Base-by-base conservation (phyloP, 2,888 invertebrate species). In the Campoplex capitator region DNA sequence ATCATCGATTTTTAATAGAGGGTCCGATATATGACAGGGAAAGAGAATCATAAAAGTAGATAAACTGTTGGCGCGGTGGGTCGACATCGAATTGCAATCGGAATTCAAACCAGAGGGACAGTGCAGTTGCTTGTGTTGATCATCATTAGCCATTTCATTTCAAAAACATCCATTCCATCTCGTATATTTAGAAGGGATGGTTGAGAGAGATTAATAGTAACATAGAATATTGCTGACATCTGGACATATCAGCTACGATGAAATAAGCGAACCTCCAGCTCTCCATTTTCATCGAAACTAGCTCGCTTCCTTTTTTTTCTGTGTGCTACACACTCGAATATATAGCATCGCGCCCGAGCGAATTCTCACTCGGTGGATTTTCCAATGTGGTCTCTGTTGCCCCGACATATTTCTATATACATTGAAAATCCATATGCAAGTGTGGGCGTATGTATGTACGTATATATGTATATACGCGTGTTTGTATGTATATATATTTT, bases 141-240 rank as follows among this genome's bases (percentile, higher is more conserved):
- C 68, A 70, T 78, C 28, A 78, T 78, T 78, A 78, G 68, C 54
- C 9, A 48, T 23, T 38, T n/a, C 16, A 45, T 51, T 23, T 35
- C 18, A 65, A 88, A 88, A 81, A 85, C 84, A 86, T 89, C 88
- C 88, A 89, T 85, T 89, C 51, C 67, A 67, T 67, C 77, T 51
- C 23, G 38, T 54, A 56, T 28, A 38, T 70, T 70, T 78, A 18
- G 18, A 18, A 54, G 56, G 13, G 56, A 68, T 16, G 38, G 42
- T 56, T 32, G 78, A 48, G 23, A 42, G 65, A 67, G 70, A 62
- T 76, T 77, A 54, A 84, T 81, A 73, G 73, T 28, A 48, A 56
- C 67, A 32, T 32, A 73, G 32, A 81, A 86, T 80, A 80, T 79
- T 32, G 48, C 67, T 77, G 76, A 73, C 68, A 65, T 73, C 73